These are phyloP conservation scores for Syngnathoides biaculeatus DNA, from an alignment of 2,113 vertebrate species.

Conservation along the genomic window DNA sequence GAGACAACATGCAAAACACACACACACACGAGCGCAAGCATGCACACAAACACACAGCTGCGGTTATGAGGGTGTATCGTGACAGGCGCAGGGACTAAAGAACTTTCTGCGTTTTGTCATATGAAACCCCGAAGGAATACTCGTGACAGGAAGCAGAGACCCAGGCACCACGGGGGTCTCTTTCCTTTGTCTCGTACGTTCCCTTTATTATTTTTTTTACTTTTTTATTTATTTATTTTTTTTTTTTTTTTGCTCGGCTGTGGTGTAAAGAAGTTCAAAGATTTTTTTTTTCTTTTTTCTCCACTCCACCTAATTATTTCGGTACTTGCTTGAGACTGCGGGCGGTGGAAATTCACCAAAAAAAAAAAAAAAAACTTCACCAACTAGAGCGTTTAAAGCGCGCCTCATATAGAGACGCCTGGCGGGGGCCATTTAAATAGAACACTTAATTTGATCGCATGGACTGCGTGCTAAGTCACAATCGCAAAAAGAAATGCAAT, in stretches of 20 bases:
- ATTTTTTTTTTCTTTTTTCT: slow-evolving; percentile 62
- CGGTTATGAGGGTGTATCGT: slow-evolving; percentile 79
- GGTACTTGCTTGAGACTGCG: slow-evolving; percentile 70
- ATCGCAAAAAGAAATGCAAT: neutral
- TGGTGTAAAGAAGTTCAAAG: slow-evolving; percentile 79
- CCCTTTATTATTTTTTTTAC: slow-evolving; percentile 74
- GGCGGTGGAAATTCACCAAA: slow-evolving; percentile 54
- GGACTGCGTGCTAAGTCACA: neutral
- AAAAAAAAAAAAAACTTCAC: slow-evolving; percentile 23
- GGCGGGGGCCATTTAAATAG: slow-evolving; percentile 6
- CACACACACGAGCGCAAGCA: slow-evolving; percentile 21
- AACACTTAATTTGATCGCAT: slow-evolving; percentile 10
- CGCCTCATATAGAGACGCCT: slow-evolving; percentile 24
- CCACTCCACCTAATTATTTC: slow-evolving; percentile 75
- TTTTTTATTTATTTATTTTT: slow-evolving; percentile 32
- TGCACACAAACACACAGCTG: slow-evolving; percentile 63
- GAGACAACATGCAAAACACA: slow-evolving; percentile 75
- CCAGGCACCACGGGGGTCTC: slow-evolving; percentile 76
- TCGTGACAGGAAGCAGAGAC: slow-evolving; percentile 80
- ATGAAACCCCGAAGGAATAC: slow-evolving; percentile 84
- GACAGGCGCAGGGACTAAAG: slow-evolving; percentile 82
- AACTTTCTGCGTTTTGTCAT: slow-evolving; percentile 87
- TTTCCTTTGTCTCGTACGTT: slow-evolving; percentile 78
- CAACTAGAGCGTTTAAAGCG: slow-evolving; percentile 39
- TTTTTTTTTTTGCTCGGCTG: slow-evolving; percentile 54